Evolutionary conservation across 2,888 invertebrate genomes (phyloP).

Genomic region (Diachrysia chrysitis): DNA sequence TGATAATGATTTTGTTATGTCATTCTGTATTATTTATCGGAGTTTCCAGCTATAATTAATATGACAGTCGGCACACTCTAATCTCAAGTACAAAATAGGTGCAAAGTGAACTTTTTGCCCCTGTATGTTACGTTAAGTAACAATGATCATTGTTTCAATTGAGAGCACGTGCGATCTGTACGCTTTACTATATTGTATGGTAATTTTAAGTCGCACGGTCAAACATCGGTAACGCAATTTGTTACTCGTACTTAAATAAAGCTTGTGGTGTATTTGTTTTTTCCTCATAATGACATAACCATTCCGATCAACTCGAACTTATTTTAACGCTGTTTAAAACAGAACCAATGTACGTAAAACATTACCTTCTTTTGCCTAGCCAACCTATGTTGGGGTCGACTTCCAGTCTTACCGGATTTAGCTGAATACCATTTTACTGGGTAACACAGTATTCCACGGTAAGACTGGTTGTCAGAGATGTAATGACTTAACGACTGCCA

Average conservation of each 20-base stretch:
- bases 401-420: too few species aligned
- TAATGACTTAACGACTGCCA: too few species aligned
- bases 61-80: neutral
- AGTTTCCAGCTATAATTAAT: conserved; percentile 1
- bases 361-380: too few species aligned
- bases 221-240: conserved; percentile 47
- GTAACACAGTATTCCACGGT: too few species aligned
- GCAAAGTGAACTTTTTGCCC: conserved; percentile 63
- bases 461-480: too few species aligned
- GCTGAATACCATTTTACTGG: too few species aligned
- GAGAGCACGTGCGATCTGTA: conserved; percentile 83
- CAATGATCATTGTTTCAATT: conserved; percentile 82
- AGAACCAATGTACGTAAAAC: too few species aligned
- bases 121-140: conserved; percentile 68
- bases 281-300: conserved; percentile 34
- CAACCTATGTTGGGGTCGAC: too few species aligned
- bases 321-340: neutral
- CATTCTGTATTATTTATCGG: neutral
- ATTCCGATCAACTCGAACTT: neutral
- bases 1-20: neutral
- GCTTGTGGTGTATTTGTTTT: conserved; percentile 28
- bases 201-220: conserved; percentile 76
- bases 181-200: conserved; percentile 80
- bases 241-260: conserved; percentile 26
- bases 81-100: conserved; percentile 44